Conservation (phyloP, 2,797 vertebrate species). For the Lophotriccus pileatus region DNA sequence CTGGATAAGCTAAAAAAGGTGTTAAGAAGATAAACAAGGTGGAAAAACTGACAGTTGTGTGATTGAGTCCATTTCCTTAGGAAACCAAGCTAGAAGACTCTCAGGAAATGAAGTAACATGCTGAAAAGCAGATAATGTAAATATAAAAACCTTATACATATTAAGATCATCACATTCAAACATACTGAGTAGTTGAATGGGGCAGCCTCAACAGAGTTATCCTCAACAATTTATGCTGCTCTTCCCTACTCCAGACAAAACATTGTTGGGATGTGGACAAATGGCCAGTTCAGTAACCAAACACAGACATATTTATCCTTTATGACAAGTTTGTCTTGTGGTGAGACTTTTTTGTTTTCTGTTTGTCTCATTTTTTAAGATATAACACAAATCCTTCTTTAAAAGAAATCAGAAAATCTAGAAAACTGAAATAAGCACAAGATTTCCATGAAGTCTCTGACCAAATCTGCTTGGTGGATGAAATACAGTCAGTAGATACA, state of each 20-base stretch:
- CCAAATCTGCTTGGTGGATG: neutral
- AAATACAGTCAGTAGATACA: neutral
- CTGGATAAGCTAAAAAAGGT: neutral
- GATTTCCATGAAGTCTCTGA: neutral
- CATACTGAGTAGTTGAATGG: fast-evolving
- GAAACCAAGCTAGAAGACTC: neutral
- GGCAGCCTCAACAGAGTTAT: neutral
- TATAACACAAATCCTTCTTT: neutral
- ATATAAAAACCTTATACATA: neutral
- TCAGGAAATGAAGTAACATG: neutral
- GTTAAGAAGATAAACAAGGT: neutral
- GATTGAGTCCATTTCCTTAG: neutral
- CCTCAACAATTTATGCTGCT: neutral
- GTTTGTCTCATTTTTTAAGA: neutral
- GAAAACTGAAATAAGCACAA: neutral
- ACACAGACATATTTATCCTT: neutral
- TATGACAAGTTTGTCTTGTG: neutral
- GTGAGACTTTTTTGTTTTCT: neutral
- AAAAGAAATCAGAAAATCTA: neutral
- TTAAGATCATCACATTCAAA: neutral
- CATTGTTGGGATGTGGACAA: neutral
- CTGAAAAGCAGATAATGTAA: neutral
- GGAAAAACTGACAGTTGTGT: neutral
- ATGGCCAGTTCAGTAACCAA: neutral
- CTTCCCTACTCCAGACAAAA: neutral